phyloP scores from a whole-genome alignment of 2,797 vertebrate genomes.

The Pangasius macronema region DNA sequence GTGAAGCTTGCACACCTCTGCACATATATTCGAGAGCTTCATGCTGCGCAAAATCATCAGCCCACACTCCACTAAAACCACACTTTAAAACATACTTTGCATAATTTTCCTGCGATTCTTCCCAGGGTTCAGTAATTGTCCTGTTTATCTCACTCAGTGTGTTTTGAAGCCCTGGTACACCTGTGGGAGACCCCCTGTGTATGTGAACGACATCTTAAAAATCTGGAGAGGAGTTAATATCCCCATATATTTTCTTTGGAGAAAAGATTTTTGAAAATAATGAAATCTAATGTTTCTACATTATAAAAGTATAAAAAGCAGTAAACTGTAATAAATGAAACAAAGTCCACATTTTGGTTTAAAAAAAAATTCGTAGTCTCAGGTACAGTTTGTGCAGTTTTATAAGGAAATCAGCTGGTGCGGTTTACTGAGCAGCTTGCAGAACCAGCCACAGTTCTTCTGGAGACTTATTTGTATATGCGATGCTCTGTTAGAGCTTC shows the following conservation, averaged over 20 bases:
- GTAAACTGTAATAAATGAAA: no score
- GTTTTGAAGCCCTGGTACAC: slow-evolving; percentile 41
- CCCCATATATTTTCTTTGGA: neutral
- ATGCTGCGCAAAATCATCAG: slow-evolving; percentile 46
- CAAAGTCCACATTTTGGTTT: no score
- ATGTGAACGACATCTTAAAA: slow-evolving; percentile 43
- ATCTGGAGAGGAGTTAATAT: slow-evolving; percentile 28
- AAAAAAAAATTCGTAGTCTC: no score
- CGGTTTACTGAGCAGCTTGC: no score
- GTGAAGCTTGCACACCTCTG: slow-evolving; percentile 40
- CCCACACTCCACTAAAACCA: slow-evolving; percentile 40
- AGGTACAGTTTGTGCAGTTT: no score
- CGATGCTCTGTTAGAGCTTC: slow-evolving; percentile 9
- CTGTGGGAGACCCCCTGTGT: slow-evolving; percentile 29
- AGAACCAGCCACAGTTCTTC: no score
- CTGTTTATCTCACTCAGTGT: slow-evolving; percentile 44
- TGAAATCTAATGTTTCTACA: no score
- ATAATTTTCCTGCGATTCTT: slow-evolving; percentile 31
- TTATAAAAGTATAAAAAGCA: no score
- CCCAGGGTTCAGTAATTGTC: slow-evolving; percentile 41
- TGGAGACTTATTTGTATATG: no score
- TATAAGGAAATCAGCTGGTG: no score
- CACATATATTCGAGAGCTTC: slow-evolving; percentile 34
- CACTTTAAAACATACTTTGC: slow-evolving; percentile 33
- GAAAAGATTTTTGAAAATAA: no score